Evolutionary conservation across 2,797 vertebrate genomes (phyloP).

Genomic region (Sciurus carolinensis): DNA sequence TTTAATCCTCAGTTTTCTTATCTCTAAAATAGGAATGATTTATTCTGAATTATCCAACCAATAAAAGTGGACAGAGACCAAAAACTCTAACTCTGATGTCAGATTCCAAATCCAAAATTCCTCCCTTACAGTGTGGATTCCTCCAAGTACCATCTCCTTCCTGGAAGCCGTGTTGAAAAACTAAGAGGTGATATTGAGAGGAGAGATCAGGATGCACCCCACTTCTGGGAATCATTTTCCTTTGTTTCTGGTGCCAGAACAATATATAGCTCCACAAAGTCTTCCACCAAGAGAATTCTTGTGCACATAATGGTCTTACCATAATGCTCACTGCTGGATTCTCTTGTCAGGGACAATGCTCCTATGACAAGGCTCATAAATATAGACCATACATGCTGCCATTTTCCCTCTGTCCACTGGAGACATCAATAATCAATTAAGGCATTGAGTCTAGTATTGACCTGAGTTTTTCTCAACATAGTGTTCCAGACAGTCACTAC

Average conservation of each 20-base stretch:
- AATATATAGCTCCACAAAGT: not conserved
- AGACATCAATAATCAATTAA: not conserved
- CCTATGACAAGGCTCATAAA: not conserved
- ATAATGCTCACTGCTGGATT: not conserved
- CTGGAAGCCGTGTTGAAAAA: not conserved
- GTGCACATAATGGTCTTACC: not conserved
- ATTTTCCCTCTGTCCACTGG: not conserved
- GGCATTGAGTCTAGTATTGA: not conserved
- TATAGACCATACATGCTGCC: no score
- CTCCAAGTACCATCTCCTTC: not conserved
- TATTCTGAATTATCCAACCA: not conserved
- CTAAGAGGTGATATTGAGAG: not conserved
- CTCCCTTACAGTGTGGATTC: not conserved
- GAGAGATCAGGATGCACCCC: not conserved
- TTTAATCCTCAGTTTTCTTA: not conserved
- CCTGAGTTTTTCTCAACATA: not conserved
- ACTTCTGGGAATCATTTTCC: not conserved
- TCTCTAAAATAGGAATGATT: not conserved
- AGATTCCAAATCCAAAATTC: not conserved
- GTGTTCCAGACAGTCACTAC: not conserved
- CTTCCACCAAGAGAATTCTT: not conserved
- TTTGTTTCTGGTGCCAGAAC: not conserved
- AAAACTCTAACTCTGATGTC: not conserved
- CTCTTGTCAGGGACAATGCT: not conserved
- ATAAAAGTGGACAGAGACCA: not conserved